These are phyloP conservation scores for Aegotheles bennettii DNA, from an alignment of 2,113 vertebrate genomes.

Conservation along the genomic window DNA sequence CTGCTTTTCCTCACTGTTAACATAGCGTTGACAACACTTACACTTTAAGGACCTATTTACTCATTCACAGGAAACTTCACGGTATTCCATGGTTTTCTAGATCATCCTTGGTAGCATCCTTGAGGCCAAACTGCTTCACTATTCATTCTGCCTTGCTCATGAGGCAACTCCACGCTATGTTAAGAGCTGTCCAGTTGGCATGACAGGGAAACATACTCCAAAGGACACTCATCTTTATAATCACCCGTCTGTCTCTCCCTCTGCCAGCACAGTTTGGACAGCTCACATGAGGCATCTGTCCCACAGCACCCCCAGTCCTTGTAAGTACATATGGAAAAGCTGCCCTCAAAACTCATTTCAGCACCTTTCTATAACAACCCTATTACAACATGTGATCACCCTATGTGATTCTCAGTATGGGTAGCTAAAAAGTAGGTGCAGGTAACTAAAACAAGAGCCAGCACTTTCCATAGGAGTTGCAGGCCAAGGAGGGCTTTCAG, in stretches of 20 bases:
- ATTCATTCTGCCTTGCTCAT: background rate
- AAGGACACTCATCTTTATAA: background rate
- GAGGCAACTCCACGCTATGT: background rate
- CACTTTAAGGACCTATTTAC: background rate
- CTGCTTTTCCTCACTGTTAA: background rate
- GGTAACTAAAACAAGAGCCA: background rate
- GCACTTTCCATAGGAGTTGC: background rate
- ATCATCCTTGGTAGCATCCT: background rate
- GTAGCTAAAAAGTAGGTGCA: background rate
- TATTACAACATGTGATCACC: too few species aligned
- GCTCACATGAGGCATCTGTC: background rate
- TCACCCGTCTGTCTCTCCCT: background rate
- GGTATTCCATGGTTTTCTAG: background rate
- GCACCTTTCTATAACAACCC: background rate
- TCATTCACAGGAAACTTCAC: background rate
- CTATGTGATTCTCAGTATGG: background rate
- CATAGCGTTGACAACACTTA: background rate
- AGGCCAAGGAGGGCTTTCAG: background rate
- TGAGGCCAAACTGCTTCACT: background rate
- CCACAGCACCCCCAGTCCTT: background rate
- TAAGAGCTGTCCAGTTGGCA: background rate
- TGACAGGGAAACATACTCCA: background rate
- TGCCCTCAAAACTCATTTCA: background rate
- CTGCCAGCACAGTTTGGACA: background rate
- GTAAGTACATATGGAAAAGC: background rate